Evolutionary conservation across 2,113 vertebrate genomes (phyloP), one percentile per base, ranked within the genome.

Genomic region (Pelecanoides urinatrix): DNA sequence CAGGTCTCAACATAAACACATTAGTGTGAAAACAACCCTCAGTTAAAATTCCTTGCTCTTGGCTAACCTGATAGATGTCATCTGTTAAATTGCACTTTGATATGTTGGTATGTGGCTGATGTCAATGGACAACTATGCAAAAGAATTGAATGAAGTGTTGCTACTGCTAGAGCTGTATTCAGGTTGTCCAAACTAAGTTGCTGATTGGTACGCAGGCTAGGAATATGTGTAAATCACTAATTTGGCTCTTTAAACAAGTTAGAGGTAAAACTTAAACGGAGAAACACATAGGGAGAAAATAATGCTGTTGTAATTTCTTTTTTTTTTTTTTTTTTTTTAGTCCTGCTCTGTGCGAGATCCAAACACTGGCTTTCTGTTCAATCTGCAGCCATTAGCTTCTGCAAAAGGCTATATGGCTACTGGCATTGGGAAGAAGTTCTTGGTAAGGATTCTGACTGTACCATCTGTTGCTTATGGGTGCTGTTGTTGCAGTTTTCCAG

Each of bases 321-420:
- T n/a, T n/a, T n/a, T n/a, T n/a, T n/a, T 71, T 55, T 58, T 77
- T 77, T 50, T 56, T 50, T 22, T 29, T 2, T 71, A 99, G 99
- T 98, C 93, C 36, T 99, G 99, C 75, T 85, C 99, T 15, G 96
- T 99, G 63, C 96, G 94, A 88, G 99, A 99, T 84, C 99, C 99
- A 16, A 98, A 98, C 97, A 99, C 98, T 12, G 98, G 98, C 29
- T 99, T 99, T 94, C 96, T 98, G 80, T 99, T 99, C 88, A 98
- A 99, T 97, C 96, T 99, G 61, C 98, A 96, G 45, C 98, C 98
- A 1, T 94, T 99, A 55, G 98, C 98, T 89, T 96, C 65, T 13
- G 72, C 96, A 40, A 92, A 92, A 0, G 98, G 98, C 68, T 99
- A 99, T 61, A 62, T 63, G 3, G 78, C 96, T 44, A 49, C 7